Percentiles rank a stretch among this genome's conserved stretches.
Conservation (phyloP, 1,140 invertebrate genomes). For the Drosophila obscura region DNA sequence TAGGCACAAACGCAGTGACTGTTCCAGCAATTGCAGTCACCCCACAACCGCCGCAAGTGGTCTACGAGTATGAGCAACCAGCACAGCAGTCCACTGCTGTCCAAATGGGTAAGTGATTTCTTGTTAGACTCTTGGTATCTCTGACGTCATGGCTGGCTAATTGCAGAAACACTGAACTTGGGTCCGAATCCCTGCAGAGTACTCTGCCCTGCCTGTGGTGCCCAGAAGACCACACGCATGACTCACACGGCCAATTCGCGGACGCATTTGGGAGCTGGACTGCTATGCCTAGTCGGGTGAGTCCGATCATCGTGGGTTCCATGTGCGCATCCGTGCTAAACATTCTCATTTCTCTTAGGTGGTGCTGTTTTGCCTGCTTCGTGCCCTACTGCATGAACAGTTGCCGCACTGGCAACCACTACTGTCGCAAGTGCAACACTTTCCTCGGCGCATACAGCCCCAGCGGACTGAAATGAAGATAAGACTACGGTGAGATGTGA, state of each 20-base stretch:
- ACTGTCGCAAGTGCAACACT: conserved; percentile 87
- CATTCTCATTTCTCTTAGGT: conserved; percentile 31
- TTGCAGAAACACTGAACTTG: conserved; percentile 61
- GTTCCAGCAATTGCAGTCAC: conserved; percentile 39
- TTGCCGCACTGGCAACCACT: conserved; percentile 87
- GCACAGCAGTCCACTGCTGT: conserved; percentile 59
- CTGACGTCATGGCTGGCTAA: conserved; percentile 20
- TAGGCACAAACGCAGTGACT: conserved; percentile 22
- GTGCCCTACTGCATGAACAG: conserved; percentile 88
- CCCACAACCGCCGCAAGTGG: conserved; percentile 33
- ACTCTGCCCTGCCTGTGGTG: conserved; percentile 86
- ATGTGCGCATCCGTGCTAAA: too few species aligned
- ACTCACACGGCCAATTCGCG: conserved; percentile 85
- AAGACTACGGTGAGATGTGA: conserved; percentile 40
- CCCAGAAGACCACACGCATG: conserved; percentile 84
- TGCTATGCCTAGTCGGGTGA: conserved; percentile 86
- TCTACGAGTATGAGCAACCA: conserved; percentile 35
- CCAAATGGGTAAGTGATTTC: conserved; percentile 36
- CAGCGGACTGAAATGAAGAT: conserved; percentile 45
- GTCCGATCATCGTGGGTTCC: conserved; percentile 3
- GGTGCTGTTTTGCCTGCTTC: conserved; percentile 86
- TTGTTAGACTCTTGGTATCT: not conserved
- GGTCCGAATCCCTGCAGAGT: conserved; percentile 84
- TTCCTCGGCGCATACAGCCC: conserved; percentile 86
- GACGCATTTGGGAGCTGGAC: conserved; percentile 86